phyloP scores from a whole-genome alignment of 1,140 invertebrate species.

The Melitaea cinxia region DNA sequence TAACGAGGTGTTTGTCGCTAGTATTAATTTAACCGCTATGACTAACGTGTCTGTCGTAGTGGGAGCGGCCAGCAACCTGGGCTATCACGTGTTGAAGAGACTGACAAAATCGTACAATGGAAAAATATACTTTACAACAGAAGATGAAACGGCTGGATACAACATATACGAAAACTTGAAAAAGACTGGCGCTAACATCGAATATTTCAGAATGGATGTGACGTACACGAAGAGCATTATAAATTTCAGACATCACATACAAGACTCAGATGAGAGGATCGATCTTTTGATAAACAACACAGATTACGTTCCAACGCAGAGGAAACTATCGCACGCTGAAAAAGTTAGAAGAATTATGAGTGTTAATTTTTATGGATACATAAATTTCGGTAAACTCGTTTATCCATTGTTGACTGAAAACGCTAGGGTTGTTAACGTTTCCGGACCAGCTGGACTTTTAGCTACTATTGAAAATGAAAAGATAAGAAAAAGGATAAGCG shows the following conservation, averaged over 20 bases:
- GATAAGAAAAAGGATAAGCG: conserved; percentile 63
- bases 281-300: conserved; percentile 70
- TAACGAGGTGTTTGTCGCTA: conserved; percentile 50
- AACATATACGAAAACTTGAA: conserved; percentile 60
- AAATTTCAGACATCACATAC: conserved; percentile 69
- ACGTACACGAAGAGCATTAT: conserved; percentile 73
- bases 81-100: conserved; percentile 71
- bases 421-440: conserved; percentile 71
- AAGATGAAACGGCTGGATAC: conserved; percentile 65
- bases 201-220: conserved; percentile 66
- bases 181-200: conserved; percentile 45
- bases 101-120: conserved; percentile 59
- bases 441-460: conserved; percentile 68
- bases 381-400: conserved; percentile 73
- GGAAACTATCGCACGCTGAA: conserved; percentile 59
- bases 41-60: conserved; percentile 67
- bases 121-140: conserved; percentile 73
- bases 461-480: conserved; percentile 68
- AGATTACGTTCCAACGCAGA: conserved; percentile 62
- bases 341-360: conserved; percentile 67
- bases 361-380: conserved; percentile 73
- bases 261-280: conserved; percentile 71
- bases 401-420: conserved; percentile 68
- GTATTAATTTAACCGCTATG: conserved; percentile 59
- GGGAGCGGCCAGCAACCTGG: conserved; percentile 68